Evolutionary conservation across 2,888 invertebrate species (phyloP).

Genomic region (Mechanitis mazaeus): DNA sequence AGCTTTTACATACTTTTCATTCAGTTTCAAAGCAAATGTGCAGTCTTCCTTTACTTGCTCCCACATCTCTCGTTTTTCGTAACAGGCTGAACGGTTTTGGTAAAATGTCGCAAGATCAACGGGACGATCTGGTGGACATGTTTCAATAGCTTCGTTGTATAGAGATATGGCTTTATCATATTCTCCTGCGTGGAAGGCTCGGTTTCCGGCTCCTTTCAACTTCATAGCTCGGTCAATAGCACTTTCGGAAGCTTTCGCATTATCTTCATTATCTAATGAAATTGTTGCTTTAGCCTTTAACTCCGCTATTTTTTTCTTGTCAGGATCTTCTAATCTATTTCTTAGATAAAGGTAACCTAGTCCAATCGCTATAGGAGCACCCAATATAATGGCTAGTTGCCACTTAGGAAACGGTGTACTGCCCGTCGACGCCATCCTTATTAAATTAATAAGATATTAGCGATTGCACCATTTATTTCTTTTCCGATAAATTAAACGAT

Average conservation of each 20-base stretch:
- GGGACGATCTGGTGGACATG: constrained; percentile 84
- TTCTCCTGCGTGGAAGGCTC: constrained; percentile 88
- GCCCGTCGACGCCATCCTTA: constrained; percentile 68
- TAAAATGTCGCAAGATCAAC: constrained; percentile 92
- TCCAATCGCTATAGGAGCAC: constrained; percentile 89
- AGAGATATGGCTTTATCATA: constrained; percentile 92
- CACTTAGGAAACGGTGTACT: constrained; percentile 84
- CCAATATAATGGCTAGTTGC: constrained; percentile 90
- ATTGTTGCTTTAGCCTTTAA: constrained; percentile 75
- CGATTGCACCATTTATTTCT: constrained; percentile 60
- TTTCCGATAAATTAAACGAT: constrained; percentile 39
- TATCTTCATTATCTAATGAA: constrained; percentile 78
- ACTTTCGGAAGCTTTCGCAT: constrained; percentile 65
- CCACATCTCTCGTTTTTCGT: constrained; percentile 93
- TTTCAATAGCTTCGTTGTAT: constrained; percentile 95
- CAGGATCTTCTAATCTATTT: constrained; percentile 74
- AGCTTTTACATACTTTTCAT: constrained; percentile 92
- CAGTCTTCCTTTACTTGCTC: constrained; percentile 91
- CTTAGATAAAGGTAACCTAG: constrained; percentile 86
- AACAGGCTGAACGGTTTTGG: constrained; percentile 96
- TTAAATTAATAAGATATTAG: constrained; percentile 41
- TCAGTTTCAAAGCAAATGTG: constrained; percentile 87
- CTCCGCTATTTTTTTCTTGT: constrained; percentile 72
- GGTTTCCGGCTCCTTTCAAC: constrained; percentile 92
- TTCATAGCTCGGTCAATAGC: constrained; percentile 85